Base-by-base conservation (phyloP, 2,797 vertebrate genomes). In the Semaprochilodus insignis region DNA sequence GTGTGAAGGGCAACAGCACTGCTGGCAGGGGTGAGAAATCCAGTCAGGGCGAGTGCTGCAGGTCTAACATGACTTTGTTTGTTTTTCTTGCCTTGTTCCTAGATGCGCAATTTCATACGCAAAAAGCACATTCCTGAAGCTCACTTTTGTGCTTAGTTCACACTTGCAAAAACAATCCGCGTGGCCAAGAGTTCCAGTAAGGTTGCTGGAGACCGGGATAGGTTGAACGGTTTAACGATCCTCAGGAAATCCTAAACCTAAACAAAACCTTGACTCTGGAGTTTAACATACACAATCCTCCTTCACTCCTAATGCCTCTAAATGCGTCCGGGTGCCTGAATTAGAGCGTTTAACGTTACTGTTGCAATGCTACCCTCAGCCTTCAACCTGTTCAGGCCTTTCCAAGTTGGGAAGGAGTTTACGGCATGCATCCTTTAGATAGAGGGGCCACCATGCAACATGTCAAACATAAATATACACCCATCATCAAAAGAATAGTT, bases 141-240 rank as follows among this genome's bases (percentile, higher is more conserved):
- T 84, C 73, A 66, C 69, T 79, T 55, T 63, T 77, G n/a, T 52
- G 81, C 66, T 84, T 81, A 59, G 80, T 77, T 86, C 66, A 40
- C 81, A 75, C 85, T 85, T 82, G 85, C 78, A 73, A 84, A 88
- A 88, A 88, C 70, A 87, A 84, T 77, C 71, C 65, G 77, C 51
- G 11, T 15, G 17, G 77, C 77, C 83, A 77, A 81, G 27, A 65
- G 83, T 87, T 89, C 79, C 87, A 81, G 83, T 52, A 77, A 88
- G 78, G 74, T 81, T 69, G 57, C 78, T 54, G 48, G 63, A 51
- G 74, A 66, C 23, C 16, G 66, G 62, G 57, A 81, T 51, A 77
- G 59, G 52, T 81, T 79, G 78, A 87, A 81, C 57, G 62, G 76
- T 74, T 82, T 84, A 87, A 78, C 70, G 62, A 82, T 48, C 62